Conservation (phyloP, 1,140 invertebrate species). For the Hyposmocoma kahamanoa region DNA sequence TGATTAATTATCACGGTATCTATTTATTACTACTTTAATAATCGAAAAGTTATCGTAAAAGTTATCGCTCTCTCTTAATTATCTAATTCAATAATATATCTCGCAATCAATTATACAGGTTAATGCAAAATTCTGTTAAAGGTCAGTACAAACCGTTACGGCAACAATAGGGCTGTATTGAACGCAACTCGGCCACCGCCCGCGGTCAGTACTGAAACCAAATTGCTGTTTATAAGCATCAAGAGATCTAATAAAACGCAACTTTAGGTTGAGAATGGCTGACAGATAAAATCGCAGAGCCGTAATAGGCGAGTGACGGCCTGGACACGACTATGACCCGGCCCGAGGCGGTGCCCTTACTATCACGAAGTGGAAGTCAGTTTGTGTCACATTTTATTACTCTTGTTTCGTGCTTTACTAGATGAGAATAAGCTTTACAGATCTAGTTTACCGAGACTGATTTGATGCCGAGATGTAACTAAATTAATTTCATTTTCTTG, state of each 20-base stretch:
- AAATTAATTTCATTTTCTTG: too few relatives aligned
- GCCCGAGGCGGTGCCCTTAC: constrained; percentile 16
- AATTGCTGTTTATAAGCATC: background rate
- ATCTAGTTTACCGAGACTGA: too few relatives aligned
- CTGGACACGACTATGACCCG: constrained; percentile 33
- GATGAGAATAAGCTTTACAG: too few relatives aligned
- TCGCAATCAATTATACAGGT: background rate
- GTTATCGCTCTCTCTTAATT: background rate
- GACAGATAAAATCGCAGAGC: constrained; percentile 25
- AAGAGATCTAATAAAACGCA: constrained; percentile 5
- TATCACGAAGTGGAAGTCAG: constrained; percentile 15
- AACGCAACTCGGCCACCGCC: background rate
- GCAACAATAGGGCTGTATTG: constrained; percentile 8
- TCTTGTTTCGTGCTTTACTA: too few relatives aligned
- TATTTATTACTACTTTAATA: too few relatives aligned
- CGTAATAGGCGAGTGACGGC: constrained; percentile 14
- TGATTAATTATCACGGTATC: too few relatives aligned
- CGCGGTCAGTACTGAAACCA: background rate
- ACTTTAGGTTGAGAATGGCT: constrained; percentile 17
- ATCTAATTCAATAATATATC: background rate
- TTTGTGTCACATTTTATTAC: constrained; percentile 15
- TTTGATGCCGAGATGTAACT: too few relatives aligned
- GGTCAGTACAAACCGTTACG: constrained; percentile 4
- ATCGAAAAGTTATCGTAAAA: too few relatives aligned
- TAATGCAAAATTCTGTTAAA: constrained; percentile 2